Evolutionary conservation across 2,113 vertebrate genomes (phyloP).

Genomic region (Cathartes aura): DNA sequence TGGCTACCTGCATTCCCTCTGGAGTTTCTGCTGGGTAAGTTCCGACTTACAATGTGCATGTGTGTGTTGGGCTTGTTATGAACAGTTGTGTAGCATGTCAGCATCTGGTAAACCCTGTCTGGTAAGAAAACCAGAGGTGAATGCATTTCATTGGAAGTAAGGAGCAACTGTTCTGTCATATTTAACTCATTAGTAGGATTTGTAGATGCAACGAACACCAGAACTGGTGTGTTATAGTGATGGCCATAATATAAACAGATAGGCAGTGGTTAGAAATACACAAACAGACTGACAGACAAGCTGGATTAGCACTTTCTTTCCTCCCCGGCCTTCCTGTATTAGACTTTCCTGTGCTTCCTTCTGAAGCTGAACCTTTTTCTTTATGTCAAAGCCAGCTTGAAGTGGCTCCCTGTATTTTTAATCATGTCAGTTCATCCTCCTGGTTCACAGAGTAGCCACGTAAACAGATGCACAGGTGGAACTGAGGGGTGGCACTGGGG

Average conservation of each 20-base stretch:
- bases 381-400: not conserved
- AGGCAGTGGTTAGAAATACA: not conserved
- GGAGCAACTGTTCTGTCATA: not conserved
- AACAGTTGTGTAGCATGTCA: not conserved
- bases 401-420: not conserved
- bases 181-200: not conserved
- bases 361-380: not conserved
- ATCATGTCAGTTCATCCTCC: not conserved
- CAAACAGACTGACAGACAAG: not conserved
- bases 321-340: not conserved
- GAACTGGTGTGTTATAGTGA: not conserved
- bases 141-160: not conserved
- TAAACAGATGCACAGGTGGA: not conserved
- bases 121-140: not conserved
- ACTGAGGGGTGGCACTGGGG: not conserved
- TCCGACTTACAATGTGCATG: accelerated
- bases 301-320: not conserved
- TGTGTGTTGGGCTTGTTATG: not conserved
- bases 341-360: not conserved
- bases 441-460: not conserved
- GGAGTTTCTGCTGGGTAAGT: constrained; percentile 7
- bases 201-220: not conserved
- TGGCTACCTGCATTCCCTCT: constrained; percentile 8
- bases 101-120: not conserved
- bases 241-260: not conserved